Evolutionary conservation across 2,888 invertebrate genomes (phyloP).

Genomic region (Cataglyphis cursor): DNA sequence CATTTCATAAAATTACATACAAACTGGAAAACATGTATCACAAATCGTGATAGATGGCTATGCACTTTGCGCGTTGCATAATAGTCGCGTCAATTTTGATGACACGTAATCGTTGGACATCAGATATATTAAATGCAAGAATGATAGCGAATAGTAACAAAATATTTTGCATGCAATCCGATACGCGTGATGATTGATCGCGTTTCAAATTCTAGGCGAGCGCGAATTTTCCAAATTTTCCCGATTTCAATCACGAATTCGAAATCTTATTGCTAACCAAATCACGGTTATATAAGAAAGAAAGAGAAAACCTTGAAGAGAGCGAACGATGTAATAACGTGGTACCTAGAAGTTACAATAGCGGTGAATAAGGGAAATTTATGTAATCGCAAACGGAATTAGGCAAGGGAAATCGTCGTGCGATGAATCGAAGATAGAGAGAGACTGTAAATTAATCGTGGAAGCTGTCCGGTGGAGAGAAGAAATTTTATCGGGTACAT

Average conservation of each 20-base stretch:
- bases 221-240: too few species aligned
- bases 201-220: not conserved
- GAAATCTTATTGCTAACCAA: not conserved
- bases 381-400: constrained; percentile 51
- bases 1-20: constrained; percentile 27
- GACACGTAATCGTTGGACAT: constrained; percentile 5
- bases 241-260: constrained; percentile 17
- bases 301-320: not conserved
- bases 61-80: not conserved
- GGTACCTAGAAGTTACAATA: constrained; percentile 34
- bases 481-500: constrained; percentile 54
- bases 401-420: constrained; percentile 17
- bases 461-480: constrained; percentile 34
- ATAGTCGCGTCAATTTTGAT: constrained; percentile 31
- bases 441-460: constrained; percentile 55
- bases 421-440: constrained; percentile 9
- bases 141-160: not conserved
- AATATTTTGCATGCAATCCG: not conserved
- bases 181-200: not conserved
- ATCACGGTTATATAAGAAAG: not conserved
- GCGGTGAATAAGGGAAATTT: constrained; percentile 41
- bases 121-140: constrained; percentile 30
- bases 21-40: constrained; percentile 16
- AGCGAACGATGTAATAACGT: constrained; percentile 9
- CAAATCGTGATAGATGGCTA: constrained; percentile 4